Conservation (phyloP, 2,797 vertebrate genomes). For the Dryobates pubescens region DNA sequence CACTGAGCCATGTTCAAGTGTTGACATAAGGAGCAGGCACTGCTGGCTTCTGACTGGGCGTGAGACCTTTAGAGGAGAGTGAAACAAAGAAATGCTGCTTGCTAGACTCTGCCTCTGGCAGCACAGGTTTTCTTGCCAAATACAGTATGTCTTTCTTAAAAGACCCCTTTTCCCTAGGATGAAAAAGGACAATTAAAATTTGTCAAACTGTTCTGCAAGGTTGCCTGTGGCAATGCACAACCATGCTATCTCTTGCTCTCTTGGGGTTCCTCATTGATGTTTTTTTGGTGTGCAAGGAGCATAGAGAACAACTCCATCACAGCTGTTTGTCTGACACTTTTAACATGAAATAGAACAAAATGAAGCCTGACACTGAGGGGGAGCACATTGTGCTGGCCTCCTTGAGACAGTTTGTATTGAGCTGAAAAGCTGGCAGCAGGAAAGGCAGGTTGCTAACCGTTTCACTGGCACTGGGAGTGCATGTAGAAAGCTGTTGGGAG, state of each 20-base stretch:
- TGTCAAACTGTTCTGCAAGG: background rate
- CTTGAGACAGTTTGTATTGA: background rate
- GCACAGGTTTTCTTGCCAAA: background rate
- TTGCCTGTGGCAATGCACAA: background rate
- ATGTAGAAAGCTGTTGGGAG: background rate
- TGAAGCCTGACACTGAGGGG: background rate
- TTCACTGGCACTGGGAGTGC: background rate
- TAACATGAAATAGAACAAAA: background rate
- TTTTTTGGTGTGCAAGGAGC: background rate
- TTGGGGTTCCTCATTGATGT: background rate
- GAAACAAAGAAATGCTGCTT: background rate
- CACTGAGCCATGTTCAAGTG: accelerated
- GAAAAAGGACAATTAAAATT: background rate
- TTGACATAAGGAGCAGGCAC: background rate
- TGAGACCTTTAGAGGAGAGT: accelerated
- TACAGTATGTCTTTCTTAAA: background rate
- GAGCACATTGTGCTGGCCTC: background rate
- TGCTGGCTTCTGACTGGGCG: background rate
- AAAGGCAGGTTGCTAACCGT: background rate
- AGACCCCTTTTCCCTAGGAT: background rate
- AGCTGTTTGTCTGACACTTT: background rate
- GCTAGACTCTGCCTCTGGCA: background rate
- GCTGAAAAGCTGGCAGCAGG: background rate
- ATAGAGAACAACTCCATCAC: background rate
- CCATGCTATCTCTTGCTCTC: background rate